Conservation (phyloP, 2,888 invertebrate genomes). For the Carabus problematicus region DNA sequence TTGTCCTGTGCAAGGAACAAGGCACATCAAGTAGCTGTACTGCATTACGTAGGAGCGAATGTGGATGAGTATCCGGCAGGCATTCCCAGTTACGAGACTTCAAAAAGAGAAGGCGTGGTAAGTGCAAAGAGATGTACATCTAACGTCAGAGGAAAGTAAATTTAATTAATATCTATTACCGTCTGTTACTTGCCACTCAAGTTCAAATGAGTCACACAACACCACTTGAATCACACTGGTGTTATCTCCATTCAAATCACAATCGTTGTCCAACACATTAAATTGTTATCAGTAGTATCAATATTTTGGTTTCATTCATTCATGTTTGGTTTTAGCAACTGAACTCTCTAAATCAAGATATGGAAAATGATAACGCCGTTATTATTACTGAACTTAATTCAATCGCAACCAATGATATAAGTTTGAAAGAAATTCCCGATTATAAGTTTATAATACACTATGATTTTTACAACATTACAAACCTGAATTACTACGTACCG, state of each 20-base stretch:
- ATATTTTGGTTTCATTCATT: conserved; percentile 19
- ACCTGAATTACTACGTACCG: conserved; percentile 78
- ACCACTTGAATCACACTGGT: neutral
- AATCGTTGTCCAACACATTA: conserved; percentile 29
- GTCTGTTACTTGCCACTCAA: neutral
- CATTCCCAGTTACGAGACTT: conserved; percentile 68
- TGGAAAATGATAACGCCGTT: conserved; percentile 66
- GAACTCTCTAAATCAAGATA: conserved; percentile 81
- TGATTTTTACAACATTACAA: conserved; percentile 86
- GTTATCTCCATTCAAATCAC: neutral
- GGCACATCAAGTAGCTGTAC: conserved; percentile 70
- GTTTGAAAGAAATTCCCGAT: conserved; percentile 72
- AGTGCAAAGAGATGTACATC: conserved; percentile 49
- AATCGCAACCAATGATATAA: conserved; percentile 66
- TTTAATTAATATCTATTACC: no score
- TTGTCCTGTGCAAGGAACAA: conserved; percentile 84
- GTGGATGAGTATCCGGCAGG: conserved; percentile 63
- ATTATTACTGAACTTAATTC: conserved; percentile 74
- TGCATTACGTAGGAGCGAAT: conserved; percentile 69
- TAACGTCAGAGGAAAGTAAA: no score
- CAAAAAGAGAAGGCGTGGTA: conserved; percentile 69
- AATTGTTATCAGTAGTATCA: conserved; percentile 39
- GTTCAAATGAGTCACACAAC: neutral
- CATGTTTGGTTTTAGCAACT: conserved; percentile 70
- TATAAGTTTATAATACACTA: conserved; percentile 85